Conservation (phyloP, 2,797 vertebrate species). For the Phaenicophaeus curvirostris region DNA sequence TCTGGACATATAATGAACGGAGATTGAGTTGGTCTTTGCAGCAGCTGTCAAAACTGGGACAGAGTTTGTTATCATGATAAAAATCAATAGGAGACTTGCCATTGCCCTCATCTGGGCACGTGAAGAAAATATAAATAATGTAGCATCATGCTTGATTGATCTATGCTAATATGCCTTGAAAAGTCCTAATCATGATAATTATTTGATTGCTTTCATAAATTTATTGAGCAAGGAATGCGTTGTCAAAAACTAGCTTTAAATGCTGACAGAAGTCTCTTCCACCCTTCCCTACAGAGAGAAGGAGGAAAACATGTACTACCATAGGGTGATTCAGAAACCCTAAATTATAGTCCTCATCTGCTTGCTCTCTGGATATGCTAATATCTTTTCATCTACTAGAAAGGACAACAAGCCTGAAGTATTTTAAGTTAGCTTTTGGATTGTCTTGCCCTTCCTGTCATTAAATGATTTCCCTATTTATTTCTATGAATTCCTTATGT, state of each 20-base stretch:
- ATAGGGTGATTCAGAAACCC: not conserved
- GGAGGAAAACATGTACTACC: not conserved
- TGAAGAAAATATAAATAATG: not conserved
- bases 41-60: not conserved
- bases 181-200: not conserved
- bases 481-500: not conserved
- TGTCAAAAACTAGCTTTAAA: not conserved
- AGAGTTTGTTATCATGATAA: not conserved
- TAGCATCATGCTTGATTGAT: not conserved
- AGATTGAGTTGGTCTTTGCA: not conserved
- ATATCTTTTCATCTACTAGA: not conserved
- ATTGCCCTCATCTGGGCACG: not conserved
- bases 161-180: not conserved
- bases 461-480: not conserved
- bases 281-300: not conserved
- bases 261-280: not conserved
- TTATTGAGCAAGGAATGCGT: not conserved
- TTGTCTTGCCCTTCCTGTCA: not conserved
- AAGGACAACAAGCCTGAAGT: not conserved
- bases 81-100: not conserved
- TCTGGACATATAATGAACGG: not conserved
- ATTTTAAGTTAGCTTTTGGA: not conserved
- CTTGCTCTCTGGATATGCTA: not conserved
- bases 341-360: not conserved
- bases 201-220: not conserved